Conservation (phyloP, 2,888 invertebrate genomes). For the Spicauda simplicius region DNA sequence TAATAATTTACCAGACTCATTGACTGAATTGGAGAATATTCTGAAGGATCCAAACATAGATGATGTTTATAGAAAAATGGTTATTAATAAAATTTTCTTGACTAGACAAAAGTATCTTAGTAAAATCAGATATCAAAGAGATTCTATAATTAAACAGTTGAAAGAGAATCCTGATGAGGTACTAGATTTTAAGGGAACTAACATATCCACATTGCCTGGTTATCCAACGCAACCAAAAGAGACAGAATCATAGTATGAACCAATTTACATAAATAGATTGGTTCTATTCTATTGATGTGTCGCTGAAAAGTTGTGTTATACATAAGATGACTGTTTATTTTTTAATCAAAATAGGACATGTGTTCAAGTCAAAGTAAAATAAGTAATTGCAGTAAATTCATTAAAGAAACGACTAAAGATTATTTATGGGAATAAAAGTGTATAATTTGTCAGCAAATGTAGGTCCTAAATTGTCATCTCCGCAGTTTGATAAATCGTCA, state of each 20-base stretch:
- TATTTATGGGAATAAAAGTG: too few species aligned
- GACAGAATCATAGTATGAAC: neutral
- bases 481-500: too few species aligned
- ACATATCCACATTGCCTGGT: slow-evolving; percentile 63
- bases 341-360: too few species aligned
- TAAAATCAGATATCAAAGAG: slow-evolving; percentile 63
- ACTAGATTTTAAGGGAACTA: slow-evolving; percentile 68
- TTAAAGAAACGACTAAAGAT: too few species aligned
- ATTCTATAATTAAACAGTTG: slow-evolving; percentile 58
- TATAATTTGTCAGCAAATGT: too few species aligned
- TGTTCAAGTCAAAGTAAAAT: too few species aligned
- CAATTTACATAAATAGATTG: too few species aligned
- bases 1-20: slow-evolving; percentile 55
- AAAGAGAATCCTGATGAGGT: slow-evolving; percentile 63
- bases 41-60: slow-evolving; percentile 56
- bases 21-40: slow-evolving; percentile 55
- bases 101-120: slow-evolving; percentile 57
- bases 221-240: slow-evolving; percentile 49
- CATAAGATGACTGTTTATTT: too few species aligned
- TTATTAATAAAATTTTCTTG: slow-evolving; percentile 61
- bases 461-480: too few species aligned
- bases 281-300: too few species aligned
- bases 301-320: too few species aligned
- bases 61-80: slow-evolving; percentile 54
- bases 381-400: too few species aligned